phyloP scores from a whole-genome alignment of 2,888 invertebrate species.

The Rhagophthalmus giganteus region DNA sequence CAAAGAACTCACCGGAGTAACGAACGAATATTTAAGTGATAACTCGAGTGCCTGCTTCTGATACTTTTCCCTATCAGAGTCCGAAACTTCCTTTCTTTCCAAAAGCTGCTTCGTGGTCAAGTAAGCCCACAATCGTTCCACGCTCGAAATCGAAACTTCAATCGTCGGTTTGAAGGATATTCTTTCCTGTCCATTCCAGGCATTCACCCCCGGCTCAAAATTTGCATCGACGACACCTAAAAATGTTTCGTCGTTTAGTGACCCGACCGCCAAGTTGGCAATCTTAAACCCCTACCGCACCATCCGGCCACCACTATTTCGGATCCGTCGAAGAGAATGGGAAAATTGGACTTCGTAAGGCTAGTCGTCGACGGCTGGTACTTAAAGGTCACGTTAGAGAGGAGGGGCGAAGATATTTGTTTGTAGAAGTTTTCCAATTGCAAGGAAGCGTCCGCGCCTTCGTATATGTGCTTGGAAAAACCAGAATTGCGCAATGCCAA shows the following conservation, averaged over 20 bases:
- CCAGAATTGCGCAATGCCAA: conserved; percentile 68
- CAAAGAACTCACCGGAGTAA: too few species aligned
- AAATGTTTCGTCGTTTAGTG: background rate
- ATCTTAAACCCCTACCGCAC: background rate
- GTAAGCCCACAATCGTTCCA: background rate
- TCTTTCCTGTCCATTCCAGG: background rate
- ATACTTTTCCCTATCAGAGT: too few species aligned
- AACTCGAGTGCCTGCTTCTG: too few species aligned
- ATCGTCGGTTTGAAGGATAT: conserved; percentile 50
- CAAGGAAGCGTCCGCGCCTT: conserved; percentile 67
- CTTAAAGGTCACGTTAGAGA: conserved; percentile 65
- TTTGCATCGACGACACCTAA: background rate
- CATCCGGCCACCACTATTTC: background rate
- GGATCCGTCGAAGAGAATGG: background rate
- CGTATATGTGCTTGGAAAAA: conserved; percentile 71
- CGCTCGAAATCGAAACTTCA: conserved; percentile 14
- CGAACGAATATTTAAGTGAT: too few species aligned
- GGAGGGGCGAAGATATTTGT: conserved; percentile 69
- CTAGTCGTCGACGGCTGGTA: conserved; percentile 59
- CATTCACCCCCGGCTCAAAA: background rate
- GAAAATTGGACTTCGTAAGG: background rate
- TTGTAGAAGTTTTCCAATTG: conserved; percentile 70
- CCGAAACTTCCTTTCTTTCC: too few species aligned
- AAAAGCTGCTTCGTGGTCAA: background rate
- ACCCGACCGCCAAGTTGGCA: background rate